phyloP scores from a whole-genome alignment of 2,113 vertebrate species.

The Desmodus rotundus region DNA sequence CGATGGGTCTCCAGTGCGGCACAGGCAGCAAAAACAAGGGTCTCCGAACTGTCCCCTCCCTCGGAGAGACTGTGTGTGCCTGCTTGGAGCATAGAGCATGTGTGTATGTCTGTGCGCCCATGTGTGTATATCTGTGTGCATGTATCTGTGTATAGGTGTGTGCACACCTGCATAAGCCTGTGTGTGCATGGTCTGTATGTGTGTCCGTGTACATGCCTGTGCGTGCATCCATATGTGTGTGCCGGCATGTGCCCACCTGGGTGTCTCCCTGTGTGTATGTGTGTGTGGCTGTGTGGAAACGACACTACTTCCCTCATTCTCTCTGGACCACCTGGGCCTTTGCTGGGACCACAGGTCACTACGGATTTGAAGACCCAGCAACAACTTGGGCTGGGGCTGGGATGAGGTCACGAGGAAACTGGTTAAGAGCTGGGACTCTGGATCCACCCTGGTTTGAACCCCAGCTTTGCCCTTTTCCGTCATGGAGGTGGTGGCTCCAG shows the following conservation, averaged over 20 bases:
- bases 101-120: rapidly evolving
- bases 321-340: background rate
- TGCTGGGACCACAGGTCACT: background rate
- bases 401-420: background rate
- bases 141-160: background rate
- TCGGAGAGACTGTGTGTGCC: background rate
- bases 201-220: no score
- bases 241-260: no score
- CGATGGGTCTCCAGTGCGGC: background rate
- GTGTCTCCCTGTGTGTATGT: no score
- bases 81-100: background rate
- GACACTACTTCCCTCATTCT: background rate
- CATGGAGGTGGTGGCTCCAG: background rate
- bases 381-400: background rate
- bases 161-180: no score
- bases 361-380: background rate
- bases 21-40: background rate
- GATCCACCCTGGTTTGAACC: background rate
- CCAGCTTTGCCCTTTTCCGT: background rate
- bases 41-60: no score
- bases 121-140: no score
- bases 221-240: no score
- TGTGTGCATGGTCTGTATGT: background rate
- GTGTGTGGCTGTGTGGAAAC: background rate
- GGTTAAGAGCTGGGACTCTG: background rate